Evolutionary conservation across 2,888 invertebrate species (phyloP), one percentile per base, ranked within the genome.

Genomic region (Peribatodes rhomboidaria): DNA sequence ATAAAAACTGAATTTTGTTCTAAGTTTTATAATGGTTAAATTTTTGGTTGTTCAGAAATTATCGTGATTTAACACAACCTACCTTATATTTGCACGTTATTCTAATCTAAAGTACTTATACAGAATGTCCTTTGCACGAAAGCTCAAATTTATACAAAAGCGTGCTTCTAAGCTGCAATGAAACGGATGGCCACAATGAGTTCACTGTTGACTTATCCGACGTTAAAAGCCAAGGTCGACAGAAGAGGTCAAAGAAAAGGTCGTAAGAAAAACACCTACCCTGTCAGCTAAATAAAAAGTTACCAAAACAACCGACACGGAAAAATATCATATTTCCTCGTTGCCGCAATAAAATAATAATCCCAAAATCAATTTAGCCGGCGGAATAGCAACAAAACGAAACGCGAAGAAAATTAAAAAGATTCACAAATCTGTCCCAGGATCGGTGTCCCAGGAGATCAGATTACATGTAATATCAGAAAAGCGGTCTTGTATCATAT

Each of bases 391-490:
- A 44, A 37, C 56, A 39, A 57, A 54, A 63, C 46, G 58, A 41
- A 47, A 63, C 50, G 27, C 14, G 42, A 16, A 35, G 42, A 49
- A 60, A 55, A 64, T 59, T 59, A 59, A 64, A 59, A 59, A 55
- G 18, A 50, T 37, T 27, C 59, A 44, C 54, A 49, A 59, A 60
- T 55, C 50, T n/a, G 57, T 20, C 6, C 22, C 63, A 35, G 33
- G 20, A 18, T n/a, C 10, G 11, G 54, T n/a, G 14, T 49, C 64
- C 54, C 58, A 3, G 14, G 57, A 18, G 63, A 63, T 63, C 42
- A 60, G 54, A 64, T 64, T 59, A 64, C 58, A 33, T 44, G 49
- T 50, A 54, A 59, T 64, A 59, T 59, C 49, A 47, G 47, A 33
- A 22, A 49, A 37, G 37, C 53, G 57, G 53, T 53, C 59, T 37